These are phyloP conservation scores for Notarius lentiginosus DNA, from an alignment of 2,113 vertebrate genomes.

Conservation along the genomic window DNA sequence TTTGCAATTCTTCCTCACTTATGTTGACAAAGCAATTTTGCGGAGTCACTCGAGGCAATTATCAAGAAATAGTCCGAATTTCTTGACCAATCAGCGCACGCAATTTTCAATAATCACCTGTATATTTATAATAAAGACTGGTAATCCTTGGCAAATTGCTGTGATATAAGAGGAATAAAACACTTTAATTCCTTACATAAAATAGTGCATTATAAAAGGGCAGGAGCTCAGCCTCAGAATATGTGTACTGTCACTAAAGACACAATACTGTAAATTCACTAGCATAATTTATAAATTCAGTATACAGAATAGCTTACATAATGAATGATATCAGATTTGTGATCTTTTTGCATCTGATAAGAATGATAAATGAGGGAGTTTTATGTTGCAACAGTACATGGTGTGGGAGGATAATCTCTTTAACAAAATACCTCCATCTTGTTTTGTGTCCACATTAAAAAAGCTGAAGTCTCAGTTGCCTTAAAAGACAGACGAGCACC, in stretches of 20 bases:
- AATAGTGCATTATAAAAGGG: neutral
- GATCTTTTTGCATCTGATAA: conserved; percentile 54
- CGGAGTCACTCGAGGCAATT: too few relatives aligned
- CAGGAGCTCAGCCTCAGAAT: neutral
- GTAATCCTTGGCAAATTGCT: neutral
- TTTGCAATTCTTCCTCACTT: too few relatives aligned
- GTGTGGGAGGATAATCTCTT: conserved; percentile 51
- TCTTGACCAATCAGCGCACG: too few relatives aligned
- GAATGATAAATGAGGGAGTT: conserved; percentile 53
- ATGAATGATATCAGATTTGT: conserved; percentile 40
- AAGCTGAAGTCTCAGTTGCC: conserved; percentile 49
- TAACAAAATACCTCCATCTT: conserved; percentile 58
- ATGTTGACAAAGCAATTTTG: too few relatives aligned
- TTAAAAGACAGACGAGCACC: conserved; percentile 53
- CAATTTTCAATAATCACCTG: too few relatives aligned
- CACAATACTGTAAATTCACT: conserved; percentile 27
- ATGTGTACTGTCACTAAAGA: neutral
- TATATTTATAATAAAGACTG: neutral
- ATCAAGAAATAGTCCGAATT: too few relatives aligned
- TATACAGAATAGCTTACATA: conserved; percentile 34
- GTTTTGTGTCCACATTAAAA: conserved; percentile 60
- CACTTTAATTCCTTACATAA: neutral
- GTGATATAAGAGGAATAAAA: too few relatives aligned
- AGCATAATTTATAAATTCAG: conserved; percentile 36
- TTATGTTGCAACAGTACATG: conserved; percentile 50